Evolutionary conservation across 2,797 vertebrate species (phyloP).

Genomic region (Lacerta agilis): DNA sequence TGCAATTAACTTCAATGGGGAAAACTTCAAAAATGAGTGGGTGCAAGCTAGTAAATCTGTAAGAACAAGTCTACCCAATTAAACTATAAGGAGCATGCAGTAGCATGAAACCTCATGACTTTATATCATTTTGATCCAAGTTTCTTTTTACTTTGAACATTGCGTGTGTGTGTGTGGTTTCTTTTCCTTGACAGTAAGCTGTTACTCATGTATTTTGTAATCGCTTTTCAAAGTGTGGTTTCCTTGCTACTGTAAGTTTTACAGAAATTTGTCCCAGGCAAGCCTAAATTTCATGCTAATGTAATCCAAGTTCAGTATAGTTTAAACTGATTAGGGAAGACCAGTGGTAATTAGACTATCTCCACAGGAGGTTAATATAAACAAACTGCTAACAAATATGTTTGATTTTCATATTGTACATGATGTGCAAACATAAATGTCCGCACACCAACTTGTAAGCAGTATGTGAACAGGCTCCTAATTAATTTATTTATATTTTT

Average conservation of each 20-base stretch:
- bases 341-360: conserved; percentile 12
- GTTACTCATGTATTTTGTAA: conserved; percentile 9
- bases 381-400: not conserved
- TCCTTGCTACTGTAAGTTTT: conserved; percentile 2
- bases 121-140: conserved; percentile 31
- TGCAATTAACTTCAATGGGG: conserved; percentile 10
- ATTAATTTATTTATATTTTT: not conserved
- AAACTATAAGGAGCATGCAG: conserved; percentile 28
- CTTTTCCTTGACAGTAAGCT: conserved; percentile 18
- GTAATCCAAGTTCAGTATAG: conserved; percentile 25
- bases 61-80: conserved; percentile 34
- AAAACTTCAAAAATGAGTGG: conserved; percentile 42
- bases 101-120: conserved; percentile 24
- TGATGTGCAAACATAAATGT: not conserved
- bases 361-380: conserved; percentile 27
- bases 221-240: not conserved
- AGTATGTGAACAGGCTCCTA: not conserved
- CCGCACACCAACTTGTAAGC: not conserved
- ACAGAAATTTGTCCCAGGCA: conserved; percentile 22
- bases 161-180: not conserved
- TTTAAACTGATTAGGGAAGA: not conserved
- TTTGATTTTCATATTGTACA: conserved; percentile 8
- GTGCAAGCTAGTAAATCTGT: not conserved
- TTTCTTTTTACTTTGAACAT: conserved; percentile 6
- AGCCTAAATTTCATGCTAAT: conserved; percentile 20